Base-by-base conservation (phyloP, 2,113 vertebrate species). In the Limnothrissa miodon region DNA sequence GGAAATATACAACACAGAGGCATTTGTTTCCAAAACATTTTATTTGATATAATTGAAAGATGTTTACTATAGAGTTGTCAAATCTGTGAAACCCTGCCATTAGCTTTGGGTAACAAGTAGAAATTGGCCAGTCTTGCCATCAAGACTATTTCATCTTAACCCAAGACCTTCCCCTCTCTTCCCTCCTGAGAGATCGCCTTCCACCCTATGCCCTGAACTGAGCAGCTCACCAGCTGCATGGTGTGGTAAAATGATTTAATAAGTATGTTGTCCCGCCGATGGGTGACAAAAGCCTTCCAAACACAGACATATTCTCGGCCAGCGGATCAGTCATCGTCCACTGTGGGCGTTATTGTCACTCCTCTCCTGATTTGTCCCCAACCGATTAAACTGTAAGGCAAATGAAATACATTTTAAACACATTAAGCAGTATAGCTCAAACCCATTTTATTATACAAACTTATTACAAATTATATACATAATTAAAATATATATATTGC, bases 301-400 rank as follows among this genome's bases (percentile, higher is more conserved):
- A 25, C n/a, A 66, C 25, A 33, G 29, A 33, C 66, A 56, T 44
- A 56, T 80, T n/a, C 7, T 78, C 78, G 45, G 78, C 44, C 81
- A 80, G 84, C 81, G 66, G 80, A 91, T 98, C 95, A 99, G 92
- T 99, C 98, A 29, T 99, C 98, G 81, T 99, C 98, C 86, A 99
- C 94, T 7, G 98, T 99, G 82, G 98, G 98, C 85, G 98, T 98
- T 94, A 99, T 99, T 93, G 98, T 99, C 90, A 99, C 97, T 88
- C 98, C 98, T 95, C 98, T 98, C 94, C 98, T 96, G 94, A 99
- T 99, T 89, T 99, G 98, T 80, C 97, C 98, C 98, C 98, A 99
- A 81, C 98, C 98, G 93, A 99, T 99, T 90, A 99, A 96, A 93
- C 98, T 99, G 39, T 86, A 93, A 81, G 90, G 86, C 66, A 74